Conservation (phyloP, 2,888 invertebrate species). For the Andrena trimmerana region DNA sequence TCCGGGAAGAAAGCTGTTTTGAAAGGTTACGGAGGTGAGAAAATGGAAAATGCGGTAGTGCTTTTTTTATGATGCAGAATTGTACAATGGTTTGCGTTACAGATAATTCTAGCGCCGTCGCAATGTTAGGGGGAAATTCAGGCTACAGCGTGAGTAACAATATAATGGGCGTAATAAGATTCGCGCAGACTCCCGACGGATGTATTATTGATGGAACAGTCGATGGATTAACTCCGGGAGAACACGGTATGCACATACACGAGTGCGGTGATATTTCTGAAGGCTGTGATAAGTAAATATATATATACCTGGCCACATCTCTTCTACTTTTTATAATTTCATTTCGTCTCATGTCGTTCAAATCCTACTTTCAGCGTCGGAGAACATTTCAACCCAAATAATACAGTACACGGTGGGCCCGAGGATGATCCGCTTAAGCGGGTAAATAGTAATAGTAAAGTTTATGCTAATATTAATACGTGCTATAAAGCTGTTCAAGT, state of each 20-base stretch:
- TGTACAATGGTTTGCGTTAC: slow-evolving; percentile 42
- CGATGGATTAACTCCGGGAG: slow-evolving; percentile 90
- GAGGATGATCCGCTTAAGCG: slow-evolving; percentile 84
- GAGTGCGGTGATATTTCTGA: slow-evolving; percentile 91
- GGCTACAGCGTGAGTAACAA: slow-evolving; percentile 84
- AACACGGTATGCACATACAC: slow-evolving; percentile 88
- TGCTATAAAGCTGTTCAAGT: not conserved
- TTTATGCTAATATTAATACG: not conserved
- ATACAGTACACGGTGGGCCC: slow-evolving; percentile 86
- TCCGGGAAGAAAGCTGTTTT: slow-evolving; percentile 91
- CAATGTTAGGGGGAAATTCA: slow-evolving; percentile 87
- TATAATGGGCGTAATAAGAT: slow-evolving; percentile 91
- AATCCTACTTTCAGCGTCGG: slow-evolving; percentile 86
- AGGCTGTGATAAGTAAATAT: slow-evolving; percentile 86
- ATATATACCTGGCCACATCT: not conserved
- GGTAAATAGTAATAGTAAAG: slow-evolving; percentile 74
- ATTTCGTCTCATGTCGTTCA: slow-evolving; percentile 8
- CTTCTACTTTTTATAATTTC: not conserved
- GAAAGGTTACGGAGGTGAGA: slow-evolving; percentile 91
- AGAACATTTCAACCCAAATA: slow-evolving; percentile 87
- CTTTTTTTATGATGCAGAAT: not conserved
- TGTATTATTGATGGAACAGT: slow-evolving; percentile 94
- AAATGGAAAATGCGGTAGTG: not conserved
- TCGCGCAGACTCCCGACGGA: slow-evolving; percentile 88
- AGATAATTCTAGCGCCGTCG: slow-evolving; percentile 89